Evolutionary conservation across 2,797 vertebrate species (phyloP).

Genomic region (Chelmon rostratus): DNA sequence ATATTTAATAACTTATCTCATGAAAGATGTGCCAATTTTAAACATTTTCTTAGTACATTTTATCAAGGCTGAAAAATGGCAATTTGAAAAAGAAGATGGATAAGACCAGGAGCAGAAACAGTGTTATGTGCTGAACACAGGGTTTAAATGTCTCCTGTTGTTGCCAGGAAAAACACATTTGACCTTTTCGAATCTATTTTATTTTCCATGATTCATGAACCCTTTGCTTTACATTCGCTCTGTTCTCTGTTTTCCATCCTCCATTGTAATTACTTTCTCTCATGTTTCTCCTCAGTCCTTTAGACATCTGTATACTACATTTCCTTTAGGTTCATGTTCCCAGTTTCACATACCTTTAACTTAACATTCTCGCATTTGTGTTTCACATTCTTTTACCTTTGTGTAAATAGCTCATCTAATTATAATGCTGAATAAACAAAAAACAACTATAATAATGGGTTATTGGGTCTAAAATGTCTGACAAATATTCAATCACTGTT

Average conservation of each 20-base stretch:
- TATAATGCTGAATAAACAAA: no score
- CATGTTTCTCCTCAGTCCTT: background rate
- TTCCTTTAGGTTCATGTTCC: no score
- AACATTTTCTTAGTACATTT: background rate
- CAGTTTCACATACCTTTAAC: no score
- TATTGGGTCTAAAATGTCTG: no score
- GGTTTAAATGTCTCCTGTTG: conserved; percentile 19
- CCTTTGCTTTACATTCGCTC: background rate
- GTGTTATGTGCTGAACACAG: conserved; percentile 1
- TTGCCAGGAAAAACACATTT: conserved; percentile 2
- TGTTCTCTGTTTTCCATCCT: background rate
- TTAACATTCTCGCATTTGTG: no score
- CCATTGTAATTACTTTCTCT: background rate
- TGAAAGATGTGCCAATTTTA: background rate
- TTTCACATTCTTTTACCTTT: background rate
- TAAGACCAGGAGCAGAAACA: background rate
- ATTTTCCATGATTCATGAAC: conserved; percentile 10
- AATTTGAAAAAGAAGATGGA: background rate
- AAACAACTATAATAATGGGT: no score
- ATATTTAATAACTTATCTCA: background rate
- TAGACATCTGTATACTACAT: no score
- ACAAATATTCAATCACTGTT: background rate
- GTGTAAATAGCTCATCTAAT: background rate
- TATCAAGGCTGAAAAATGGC: background rate
- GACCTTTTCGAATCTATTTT: conserved; percentile 25